Conservation (phyloP, 2,113 vertebrate species). For the Eleginops maclovinus region DNA sequence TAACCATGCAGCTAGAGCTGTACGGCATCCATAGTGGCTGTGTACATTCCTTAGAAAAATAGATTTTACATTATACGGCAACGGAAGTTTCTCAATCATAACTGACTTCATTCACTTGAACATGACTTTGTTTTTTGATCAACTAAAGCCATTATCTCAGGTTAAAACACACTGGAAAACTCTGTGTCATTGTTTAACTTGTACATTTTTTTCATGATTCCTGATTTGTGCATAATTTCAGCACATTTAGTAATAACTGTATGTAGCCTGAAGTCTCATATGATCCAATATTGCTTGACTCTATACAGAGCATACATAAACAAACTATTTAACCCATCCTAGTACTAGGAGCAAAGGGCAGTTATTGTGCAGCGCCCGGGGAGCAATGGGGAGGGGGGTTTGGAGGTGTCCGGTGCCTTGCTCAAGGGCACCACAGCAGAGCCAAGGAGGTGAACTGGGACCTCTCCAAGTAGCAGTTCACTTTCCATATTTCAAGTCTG, state of each 20-base stretch:
- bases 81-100: neutral
- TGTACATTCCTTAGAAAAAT: neutral
- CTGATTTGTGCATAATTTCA: constrained; percentile 18
- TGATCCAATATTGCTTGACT: neutral
- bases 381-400: too few species aligned
- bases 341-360: too few species aligned
- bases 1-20: neutral
- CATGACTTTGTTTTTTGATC: neutral
- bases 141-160: neutral
- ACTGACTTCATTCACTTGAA: neutral
- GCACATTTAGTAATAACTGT: neutral
- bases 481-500: too few species aligned
- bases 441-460: too few species aligned
- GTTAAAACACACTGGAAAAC: neutral
- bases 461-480: too few species aligned
- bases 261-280: neutral
- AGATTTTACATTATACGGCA: neutral
- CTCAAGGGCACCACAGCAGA: too few species aligned
- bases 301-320: neutral
- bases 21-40: neutral
- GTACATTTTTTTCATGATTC: neutral
- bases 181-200: constrained; percentile 3
- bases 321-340: too few species aligned
- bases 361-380: too few species aligned
- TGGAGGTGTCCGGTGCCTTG: too few species aligned